Evolutionary conservation across 2,888 invertebrate species (phyloP).

Genomic region (Biston stratarius): DNA sequence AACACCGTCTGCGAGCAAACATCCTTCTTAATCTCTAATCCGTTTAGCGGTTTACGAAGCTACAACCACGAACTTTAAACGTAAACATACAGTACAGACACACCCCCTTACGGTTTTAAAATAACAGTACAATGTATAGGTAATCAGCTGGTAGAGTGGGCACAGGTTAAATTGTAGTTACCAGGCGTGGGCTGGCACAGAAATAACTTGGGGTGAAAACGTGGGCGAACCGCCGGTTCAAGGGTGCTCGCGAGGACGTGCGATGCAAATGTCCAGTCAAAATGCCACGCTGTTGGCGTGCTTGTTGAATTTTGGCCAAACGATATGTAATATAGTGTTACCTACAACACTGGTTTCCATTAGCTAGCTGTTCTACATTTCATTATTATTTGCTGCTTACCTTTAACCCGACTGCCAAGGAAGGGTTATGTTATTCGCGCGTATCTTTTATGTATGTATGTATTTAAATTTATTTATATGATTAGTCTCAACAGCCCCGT

Average conservation of each 20-base stretch:
- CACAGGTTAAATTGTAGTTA: conserved; percentile 7
- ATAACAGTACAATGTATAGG: conserved; percentile 8
- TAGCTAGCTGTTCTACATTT: background rate
- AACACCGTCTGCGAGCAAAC: background rate
- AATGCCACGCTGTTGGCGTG: conserved; percentile 2
- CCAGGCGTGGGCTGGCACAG: conserved; percentile 44
- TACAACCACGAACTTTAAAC: background rate
- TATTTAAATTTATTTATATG: too few species aligned
- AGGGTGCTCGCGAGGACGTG: conserved; percentile 35
- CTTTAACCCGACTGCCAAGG: too few species aligned
- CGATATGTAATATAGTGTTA: background rate
- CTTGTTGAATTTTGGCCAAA: background rate
- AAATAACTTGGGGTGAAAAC: conserved; percentile 44
- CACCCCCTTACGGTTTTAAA: conserved; percentile 18
- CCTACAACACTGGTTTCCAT: background rate
- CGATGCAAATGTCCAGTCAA: conserved; percentile 30
- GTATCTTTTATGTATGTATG: too few species aligned
- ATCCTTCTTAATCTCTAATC: background rate
- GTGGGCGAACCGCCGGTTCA: conserved; percentile 45
- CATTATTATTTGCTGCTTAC: too few species aligned
- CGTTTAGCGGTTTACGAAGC: background rate
- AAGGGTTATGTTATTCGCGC: too few species aligned
- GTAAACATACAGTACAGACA: conserved; percentile 13
- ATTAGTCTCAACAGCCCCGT: too few species aligned
- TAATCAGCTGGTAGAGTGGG: conserved; percentile 48